Base-by-base conservation (phyloP, 2,113 vertebrate species). In the Ctenodactylus gundi region DNA sequence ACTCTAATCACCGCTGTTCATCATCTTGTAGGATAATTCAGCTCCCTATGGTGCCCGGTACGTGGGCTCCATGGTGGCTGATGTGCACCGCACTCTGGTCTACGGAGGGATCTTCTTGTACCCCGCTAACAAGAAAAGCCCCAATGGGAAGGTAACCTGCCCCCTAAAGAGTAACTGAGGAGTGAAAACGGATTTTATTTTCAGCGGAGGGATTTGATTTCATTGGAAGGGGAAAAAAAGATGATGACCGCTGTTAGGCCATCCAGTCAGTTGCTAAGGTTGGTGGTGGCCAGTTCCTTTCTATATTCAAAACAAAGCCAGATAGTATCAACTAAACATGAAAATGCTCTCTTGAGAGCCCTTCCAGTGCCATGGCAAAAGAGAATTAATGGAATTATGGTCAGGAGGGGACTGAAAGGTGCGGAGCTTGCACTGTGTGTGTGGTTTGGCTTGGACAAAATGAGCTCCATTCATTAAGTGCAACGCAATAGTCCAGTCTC, bases 91-190 rank as follows among this genome's bases (percentile, higher is more conserved):
- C 41, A 99, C 99, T 0, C 98, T 99, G 93, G 99, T 99, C 64
- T 99, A 99, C 3, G 99, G 99, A 97, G 99, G 99, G 39, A 99
- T 99, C 98, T 99, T 99, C 95, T 94, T 99, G 92, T 99, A 99
- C 96, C 99, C 99, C 4, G 99, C 99, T 18, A 99, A 99, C 95
- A 96, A 96, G 84, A 99, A 99, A 97, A 99, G 97, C 94, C 99
- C 99, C 10, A 97, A 98, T 34, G 99, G 99, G 98, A 99, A 99
- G 99, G 99, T 99, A 98, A 98, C 25, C n/a, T 14, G 13, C 25
- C 13, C 27, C 49, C 36, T n/a, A 21, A 41, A 39, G 25, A 41
- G 17, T 34, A 41, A 49, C 21, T 9, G n/a, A 73, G 76, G 49
- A 60, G 60, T n/a, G n/a, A n/a, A n/a, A 23, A 14, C 15, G 23